Conservation (phyloP, 64 coral and sea anemone genomes). For the Montipora efflorescens region DNA sequence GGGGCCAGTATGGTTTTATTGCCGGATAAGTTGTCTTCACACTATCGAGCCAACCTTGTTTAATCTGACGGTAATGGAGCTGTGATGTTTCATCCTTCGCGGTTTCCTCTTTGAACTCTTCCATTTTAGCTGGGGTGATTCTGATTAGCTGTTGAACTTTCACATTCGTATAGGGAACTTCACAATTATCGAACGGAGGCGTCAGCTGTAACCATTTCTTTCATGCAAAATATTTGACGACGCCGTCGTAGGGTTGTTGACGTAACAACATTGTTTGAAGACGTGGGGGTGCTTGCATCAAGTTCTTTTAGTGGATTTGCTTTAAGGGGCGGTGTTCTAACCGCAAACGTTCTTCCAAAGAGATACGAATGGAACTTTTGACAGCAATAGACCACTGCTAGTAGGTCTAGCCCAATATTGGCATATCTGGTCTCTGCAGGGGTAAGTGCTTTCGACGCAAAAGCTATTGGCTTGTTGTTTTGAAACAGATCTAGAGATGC, state of each 20-base stretch:
- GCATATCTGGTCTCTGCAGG: neutral
- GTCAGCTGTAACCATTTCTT: constrained; percentile 21
- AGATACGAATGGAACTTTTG: neutral
- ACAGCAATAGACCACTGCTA: neutral
- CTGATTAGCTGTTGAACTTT: constrained; percentile 5
- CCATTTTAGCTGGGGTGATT: constrained; percentile 24
- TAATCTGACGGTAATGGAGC: neutral
- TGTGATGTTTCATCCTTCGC: constrained; percentile 22
- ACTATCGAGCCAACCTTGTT: constrained; percentile 47
- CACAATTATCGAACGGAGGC: neutral
- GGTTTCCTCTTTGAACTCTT: constrained; percentile 35
- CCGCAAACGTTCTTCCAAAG: constrained; percentile 27
- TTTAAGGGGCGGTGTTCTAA: neutral
- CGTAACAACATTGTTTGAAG: neutral
- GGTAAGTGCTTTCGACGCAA: neutral
- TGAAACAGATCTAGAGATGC: neutral
- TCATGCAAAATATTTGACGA: neutral
- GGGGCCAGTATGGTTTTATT: constrained; percentile 36
- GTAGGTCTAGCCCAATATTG: neutral
- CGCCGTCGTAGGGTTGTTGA: neutral
- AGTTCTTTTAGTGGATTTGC: neutral
- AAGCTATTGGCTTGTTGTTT: neutral
- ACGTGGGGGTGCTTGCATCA: neutral
- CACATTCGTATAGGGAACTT: neutral
- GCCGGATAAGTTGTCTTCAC: neutral